Conservation (phyloP, 2,113 vertebrate species). For the Dipodomys merriami region DNA sequence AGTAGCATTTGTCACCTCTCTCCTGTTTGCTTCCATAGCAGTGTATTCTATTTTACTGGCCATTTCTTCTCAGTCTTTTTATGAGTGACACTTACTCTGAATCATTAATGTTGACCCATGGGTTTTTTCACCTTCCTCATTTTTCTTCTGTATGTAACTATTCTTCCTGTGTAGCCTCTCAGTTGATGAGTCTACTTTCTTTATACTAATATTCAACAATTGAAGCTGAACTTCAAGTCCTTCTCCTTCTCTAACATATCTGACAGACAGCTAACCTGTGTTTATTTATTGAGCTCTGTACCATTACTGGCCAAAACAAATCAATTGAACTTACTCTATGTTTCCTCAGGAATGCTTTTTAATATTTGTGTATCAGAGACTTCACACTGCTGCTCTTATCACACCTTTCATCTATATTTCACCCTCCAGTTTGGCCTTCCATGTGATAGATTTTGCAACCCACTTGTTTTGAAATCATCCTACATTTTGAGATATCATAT, state of each 20-base stretch:
- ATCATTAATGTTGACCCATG: background rate
- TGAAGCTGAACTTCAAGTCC: background rate
- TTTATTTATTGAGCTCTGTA: background rate
- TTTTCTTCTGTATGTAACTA: too few relatives aligned
- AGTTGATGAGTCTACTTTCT: background rate
- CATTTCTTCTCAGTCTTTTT: background rate
- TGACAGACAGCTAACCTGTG: background rate
- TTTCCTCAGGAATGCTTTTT: background rate
- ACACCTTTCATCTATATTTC: background rate
- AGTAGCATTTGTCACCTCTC: background rate
- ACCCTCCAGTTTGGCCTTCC: background rate
- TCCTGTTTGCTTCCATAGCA: background rate
- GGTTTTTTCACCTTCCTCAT: too few relatives aligned
- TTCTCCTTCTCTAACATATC: background rate
- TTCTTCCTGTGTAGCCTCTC: background rate
- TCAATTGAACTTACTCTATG: background rate
- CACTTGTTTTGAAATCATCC: background rate
- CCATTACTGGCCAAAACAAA: background rate
- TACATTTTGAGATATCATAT: background rate
- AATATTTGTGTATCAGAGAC: background rate
- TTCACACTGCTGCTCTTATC: background rate
- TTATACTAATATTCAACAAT: background rate
- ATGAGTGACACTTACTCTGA: background rate
- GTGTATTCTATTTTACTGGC: background rate
- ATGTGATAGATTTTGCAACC: background rate